Evolutionary conservation across 2,888 invertebrate genomes (phyloP), one percentile per base, ranked within the genome.

Genomic region (Watsonalla cultraria): DNA sequence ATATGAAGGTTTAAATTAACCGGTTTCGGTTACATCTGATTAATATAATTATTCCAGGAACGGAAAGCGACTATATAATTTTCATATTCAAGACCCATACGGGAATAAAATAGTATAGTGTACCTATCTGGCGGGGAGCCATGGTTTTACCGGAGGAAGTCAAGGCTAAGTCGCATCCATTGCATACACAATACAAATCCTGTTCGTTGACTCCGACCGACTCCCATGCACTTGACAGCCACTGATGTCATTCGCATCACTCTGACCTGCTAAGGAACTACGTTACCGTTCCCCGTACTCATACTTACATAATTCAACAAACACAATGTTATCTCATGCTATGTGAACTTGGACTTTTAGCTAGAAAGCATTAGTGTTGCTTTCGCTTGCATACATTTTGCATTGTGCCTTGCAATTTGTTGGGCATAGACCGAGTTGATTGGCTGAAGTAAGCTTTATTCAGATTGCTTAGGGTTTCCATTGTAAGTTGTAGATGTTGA

Each of bases 211-310:
- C 88, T 86, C 72, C 75, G 72, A 76, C 84, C 84, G 84, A 86
- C 88, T 86, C 72, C 76, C 73, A 76, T 86, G 84, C 83, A 86
- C 85, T 90, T 88, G 89, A 86, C 86, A 83, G 79, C 75, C 69
- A 75, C 78, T 85, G 86, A 86, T 88, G 88, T 85, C 86, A 88
- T 85, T 82, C 78, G 83, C 82, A 82, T 80, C 78, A 81, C 75
- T 81, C 82, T 84, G 89, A 89, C 86, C 90, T 84, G 87, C 83
- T 85, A 83, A 82, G 79, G 81, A 82, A 82, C 84, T 79, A 85
- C 78, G 82, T 85, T 85, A 89, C 87, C 82, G 86, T 89, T 89
- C 82, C 74, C 76, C 70, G 76, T 77, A 84, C 75, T 83, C 81
- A 78, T 80, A 82, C 85, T 87, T 87, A 86, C 84, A 84, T 88